These are phyloP conservation scores for Pocillopora damicornis DNA, from an alignment of 64 coral and sea anemone genomes.

Conservation along the genomic window DNA sequence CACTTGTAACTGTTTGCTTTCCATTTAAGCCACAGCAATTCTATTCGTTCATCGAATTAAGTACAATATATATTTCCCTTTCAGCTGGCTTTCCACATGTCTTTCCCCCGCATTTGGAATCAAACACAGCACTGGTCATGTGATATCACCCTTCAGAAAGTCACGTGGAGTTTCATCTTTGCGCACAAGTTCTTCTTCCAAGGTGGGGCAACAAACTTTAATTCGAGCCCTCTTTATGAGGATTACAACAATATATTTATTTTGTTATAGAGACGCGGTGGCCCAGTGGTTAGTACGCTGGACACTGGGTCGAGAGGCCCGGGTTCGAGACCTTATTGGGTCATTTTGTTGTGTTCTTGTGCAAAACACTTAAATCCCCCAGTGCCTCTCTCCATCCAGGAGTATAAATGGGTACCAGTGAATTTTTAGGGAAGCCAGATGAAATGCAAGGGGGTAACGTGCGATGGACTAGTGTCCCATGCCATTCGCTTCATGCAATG, in stretches of 20 bases:
- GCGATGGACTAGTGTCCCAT: no score
- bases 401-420: background rate
- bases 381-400: background rate
- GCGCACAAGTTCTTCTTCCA: constrained; percentile 99
- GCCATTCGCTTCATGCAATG: no score
- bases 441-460: no score
- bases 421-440: no score
- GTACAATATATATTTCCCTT: background rate
- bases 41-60: background rate
- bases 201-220: constrained; percentile 43
- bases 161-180: constrained; percentile 97
- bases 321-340: no score
- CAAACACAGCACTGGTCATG: constrained; percentile 96
- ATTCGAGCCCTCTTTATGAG: no score
- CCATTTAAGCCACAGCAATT: background rate
- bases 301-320: no score
- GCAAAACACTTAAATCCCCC: background rate
- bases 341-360: background rate
- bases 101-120: constrained; percentile 94
- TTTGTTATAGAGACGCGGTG: no score
- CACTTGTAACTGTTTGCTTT: background rate
- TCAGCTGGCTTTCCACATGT: constrained; percentile 85
- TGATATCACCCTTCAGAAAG: constrained; percentile 79
- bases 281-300: no score
- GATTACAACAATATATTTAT: no score